These are phyloP conservation scores for Chrysocyon brachyurus DNA, from an alignment of 2,797 vertebrate species.

Conservation along the genomic window DNA sequence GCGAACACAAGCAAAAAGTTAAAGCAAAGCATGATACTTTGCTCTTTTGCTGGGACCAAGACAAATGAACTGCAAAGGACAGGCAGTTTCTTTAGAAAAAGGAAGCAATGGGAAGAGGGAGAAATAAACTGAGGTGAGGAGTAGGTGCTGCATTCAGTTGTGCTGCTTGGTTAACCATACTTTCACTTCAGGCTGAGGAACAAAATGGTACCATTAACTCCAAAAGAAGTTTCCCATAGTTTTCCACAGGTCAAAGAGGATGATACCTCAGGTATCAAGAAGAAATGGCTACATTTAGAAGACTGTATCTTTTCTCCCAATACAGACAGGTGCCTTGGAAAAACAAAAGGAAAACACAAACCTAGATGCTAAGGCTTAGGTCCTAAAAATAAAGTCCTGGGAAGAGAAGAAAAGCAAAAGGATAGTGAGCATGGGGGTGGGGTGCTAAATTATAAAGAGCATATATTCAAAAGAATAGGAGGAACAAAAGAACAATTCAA, in stretches of 20 bases:
- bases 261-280: background rate
- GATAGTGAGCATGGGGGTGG: fast-evolving
- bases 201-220: background rate
- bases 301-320: background rate
- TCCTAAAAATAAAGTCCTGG: background rate
- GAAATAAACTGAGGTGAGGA: background rate
- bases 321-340: background rate
- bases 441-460: background rate
- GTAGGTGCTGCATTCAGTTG: background rate
- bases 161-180: background rate
- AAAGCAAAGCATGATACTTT: background rate
- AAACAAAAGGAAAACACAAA: constrained; percentile 27
- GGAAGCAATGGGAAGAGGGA: background rate
- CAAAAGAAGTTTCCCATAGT: background rate
- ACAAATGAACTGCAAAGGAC: background rate
- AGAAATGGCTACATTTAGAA: background rate
- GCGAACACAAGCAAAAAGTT: background rate
- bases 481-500: background rate
- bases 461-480: constrained; percentile 3
- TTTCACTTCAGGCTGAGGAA: background rate
- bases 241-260: background rate
- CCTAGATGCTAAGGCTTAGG: background rate
- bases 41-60: background rate
- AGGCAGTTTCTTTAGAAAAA: background rate
- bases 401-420: background rate